Conservation (phyloP, 1,140 invertebrate species). For the Plutomurus gul region DNA sequence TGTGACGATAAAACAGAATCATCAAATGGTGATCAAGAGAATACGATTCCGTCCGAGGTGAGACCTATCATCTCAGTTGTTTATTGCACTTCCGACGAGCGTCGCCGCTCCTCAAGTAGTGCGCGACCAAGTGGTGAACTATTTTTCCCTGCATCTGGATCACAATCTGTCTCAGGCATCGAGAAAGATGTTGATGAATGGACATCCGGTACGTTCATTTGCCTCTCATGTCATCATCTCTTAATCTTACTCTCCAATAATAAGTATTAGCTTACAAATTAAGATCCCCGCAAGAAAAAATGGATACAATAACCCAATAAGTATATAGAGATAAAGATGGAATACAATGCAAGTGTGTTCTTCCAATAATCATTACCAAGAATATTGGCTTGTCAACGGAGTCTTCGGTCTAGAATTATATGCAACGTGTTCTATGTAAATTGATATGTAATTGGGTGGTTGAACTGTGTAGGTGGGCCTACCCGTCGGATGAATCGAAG, state of each 20-base stretch:
- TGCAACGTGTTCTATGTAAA: too few relatives aligned
- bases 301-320: too few relatives aligned
- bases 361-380: neutral
- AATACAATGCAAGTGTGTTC: too few relatives aligned
- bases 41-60: constrained; percentile 41
- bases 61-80: constrained; percentile 53
- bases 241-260: neutral
- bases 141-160: constrained; percentile 43
- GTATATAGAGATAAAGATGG: too few relatives aligned
- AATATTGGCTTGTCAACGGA: neutral
- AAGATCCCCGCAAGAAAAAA: too few relatives aligned
- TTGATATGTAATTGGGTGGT: neutral
- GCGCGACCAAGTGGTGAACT: constrained; percentile 37
- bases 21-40: constrained; percentile 49
- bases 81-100: constrained; percentile 52
- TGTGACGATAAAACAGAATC: constrained; percentile 49
- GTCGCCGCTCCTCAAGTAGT: constrained; percentile 43
- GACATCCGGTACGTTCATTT: constrained; percentile 30
- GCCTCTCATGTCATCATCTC: neutral
- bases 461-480: constrained; percentile 35
- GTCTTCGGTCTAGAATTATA: neutral
- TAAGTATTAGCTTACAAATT: too few relatives aligned
- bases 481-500: constrained; percentile 52
- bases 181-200: constrained; percentile 44
- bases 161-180: constrained; percentile 35